Evolutionary conservation across 2,888 invertebrate genomes (phyloP).

Genomic region (Zaprionus lineosus): DNA sequence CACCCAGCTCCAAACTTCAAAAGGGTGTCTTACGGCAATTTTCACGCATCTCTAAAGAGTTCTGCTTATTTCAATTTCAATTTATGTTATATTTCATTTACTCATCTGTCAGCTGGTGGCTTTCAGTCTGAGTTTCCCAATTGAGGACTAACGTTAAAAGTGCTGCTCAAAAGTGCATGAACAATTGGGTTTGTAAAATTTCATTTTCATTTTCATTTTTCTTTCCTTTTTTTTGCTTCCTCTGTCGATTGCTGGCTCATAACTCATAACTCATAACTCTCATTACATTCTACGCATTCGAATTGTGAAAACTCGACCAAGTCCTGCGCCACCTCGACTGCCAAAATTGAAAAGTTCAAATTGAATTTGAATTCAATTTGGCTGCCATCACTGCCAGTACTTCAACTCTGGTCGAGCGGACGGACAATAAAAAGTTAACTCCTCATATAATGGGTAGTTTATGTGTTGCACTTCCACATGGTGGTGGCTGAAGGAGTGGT

Average conservation of each 20-base stretch:
- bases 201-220: slow-evolving; percentile 64
- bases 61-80: slow-evolving; percentile 57
- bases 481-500: no score
- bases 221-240: slow-evolving; percentile 11
- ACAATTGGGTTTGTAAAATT: slow-evolving; percentile 74
- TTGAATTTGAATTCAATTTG: slow-evolving; percentile 83
- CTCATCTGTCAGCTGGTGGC: slow-evolving; percentile 27
- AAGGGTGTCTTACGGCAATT: slow-evolving; percentile 38
- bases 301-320: slow-evolving; percentile 49
- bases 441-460: slow-evolving; percentile 65
- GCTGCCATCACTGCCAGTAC: slow-evolving; percentile 44
- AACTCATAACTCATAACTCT: slow-evolving; percentile 59
- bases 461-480: slow-evolving; percentile 12
- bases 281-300: slow-evolving; percentile 71
- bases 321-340: slow-evolving; percentile 29
- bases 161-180: slow-evolving; percentile 71
- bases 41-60: slow-evolving; percentile 41
- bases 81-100: slow-evolving; percentile 70
- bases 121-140: slow-evolving; percentile 13
- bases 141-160: slow-evolving; percentile 53
- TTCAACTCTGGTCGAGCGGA: slow-evolving; percentile 46
- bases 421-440: slow-evolving; percentile 57
- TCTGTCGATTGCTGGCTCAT: no score
- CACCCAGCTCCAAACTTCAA: slow-evolving; percentile 27
- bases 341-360: slow-evolving; percentile 82